Base-by-base conservation (phyloP, 2,888 invertebrate species). In the Leptopilina syphax region DNA sequence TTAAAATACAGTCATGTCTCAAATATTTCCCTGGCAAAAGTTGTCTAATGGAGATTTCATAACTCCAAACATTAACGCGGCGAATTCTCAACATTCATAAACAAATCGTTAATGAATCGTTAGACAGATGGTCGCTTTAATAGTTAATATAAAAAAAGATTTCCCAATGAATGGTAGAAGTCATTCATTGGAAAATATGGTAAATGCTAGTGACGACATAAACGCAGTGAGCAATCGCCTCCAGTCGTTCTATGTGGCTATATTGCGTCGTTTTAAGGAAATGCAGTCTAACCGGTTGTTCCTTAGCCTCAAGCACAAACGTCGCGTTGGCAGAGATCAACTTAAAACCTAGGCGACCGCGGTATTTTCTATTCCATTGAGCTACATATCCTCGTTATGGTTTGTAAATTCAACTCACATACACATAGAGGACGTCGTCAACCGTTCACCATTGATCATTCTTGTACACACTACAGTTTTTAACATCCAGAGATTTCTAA, bases 221-320 rank as follows among this genome's bases (percentile, higher is more conserved):
- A 79, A 50, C 50, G 77, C 81, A 77, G 83, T 83, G 85, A 85
- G 81, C 85, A 83, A 82, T 85, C 82, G 85, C 83, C 76, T 82
- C 80, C 80, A 84, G 82, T 80, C 81, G 78, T 73, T 78, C 79
- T 77, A 84, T 82, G 44, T 44, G 82, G 84, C 50, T 50, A 50
- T 50, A 85, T 85, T 84, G 84, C 85, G 85, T 86, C 86, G 87
- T 85, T 87, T 87, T 86, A 85, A 89, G 88, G 86, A 89, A 89
- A 89, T 87, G 87, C 87, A 87, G 87, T 85, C 86, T 86, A 88
- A 89, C 93, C 92, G 85, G 93, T 92, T 83, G 90, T 85, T 83
- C 85, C 85, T 70, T 86, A 84, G 87, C 89, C 85, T 84, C 85
- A 84, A 82, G 85, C 84, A 50, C 50, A 34, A 60, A 76, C 12